Percentiles rank a stretch among this genome's conserved stretches.
Conservation (phyloP, 2,797 vertebrate species). For the Xyrichtys novacula region DNA sequence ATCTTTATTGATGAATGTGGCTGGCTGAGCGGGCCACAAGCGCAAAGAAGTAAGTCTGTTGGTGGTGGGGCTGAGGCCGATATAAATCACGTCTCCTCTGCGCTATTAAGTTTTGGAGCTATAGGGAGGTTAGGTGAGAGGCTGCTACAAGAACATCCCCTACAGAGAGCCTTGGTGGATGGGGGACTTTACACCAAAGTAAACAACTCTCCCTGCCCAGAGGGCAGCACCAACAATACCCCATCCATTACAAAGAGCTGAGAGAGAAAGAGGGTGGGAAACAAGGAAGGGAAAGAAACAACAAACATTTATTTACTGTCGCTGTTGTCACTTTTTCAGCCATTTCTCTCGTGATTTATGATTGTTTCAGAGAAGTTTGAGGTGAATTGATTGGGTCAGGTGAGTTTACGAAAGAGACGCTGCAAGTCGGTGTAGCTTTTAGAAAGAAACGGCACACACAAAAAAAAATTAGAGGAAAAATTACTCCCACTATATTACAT, state of each 20-base stretch:
- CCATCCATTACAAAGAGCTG: constrained; percentile 80
- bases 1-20: constrained; percentile 80
- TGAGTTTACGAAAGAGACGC: constrained; percentile 63
- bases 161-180: constrained; percentile 79
- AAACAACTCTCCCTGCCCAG: constrained; percentile 83
- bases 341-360: constrained; percentile 80
- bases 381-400: constrained; percentile 78
- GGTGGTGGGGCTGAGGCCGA: constrained; percentile 64
- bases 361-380: constrained; percentile 68
- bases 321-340: constrained; percentile 74
- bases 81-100: constrained; percentile 82
- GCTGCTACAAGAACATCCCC: constrained; percentile 79
- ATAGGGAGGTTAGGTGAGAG: constrained; percentile 76
- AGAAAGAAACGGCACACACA: constrained; percentile 41
- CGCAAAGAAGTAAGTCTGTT: constrained; percentile 75
- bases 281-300: constrained; percentile 75
- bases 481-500: constrained; percentile 27
- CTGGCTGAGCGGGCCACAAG: constrained; percentile 71
- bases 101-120: constrained; percentile 81
- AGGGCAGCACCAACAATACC: constrained; percentile 80
- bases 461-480: constrained; percentile 28
- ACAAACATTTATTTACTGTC: constrained; percentile 86
- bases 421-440: constrained; percentile 45
- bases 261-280: constrained; percentile 71
- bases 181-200: constrained; percentile 80